Evolutionary conservation across 2,113 vertebrate species (phyloP).

Genomic region (Aviceda subcristata): DNA sequence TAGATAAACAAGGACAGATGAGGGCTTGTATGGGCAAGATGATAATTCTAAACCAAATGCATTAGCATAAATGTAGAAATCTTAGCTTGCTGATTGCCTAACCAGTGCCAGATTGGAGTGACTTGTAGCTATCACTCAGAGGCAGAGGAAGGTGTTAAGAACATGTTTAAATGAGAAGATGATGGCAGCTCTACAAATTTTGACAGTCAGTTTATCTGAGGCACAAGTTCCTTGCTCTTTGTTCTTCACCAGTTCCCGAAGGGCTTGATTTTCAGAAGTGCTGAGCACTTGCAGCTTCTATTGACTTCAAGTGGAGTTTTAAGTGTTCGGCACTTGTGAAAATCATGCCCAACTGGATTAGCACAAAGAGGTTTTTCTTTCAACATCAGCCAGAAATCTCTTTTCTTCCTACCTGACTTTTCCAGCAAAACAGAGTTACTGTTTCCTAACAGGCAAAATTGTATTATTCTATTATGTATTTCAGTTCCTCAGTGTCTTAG

Average conservation of each 20-base stretch:
- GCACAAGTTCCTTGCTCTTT: conserved; percentile 62
- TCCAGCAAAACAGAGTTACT: conserved; percentile 18
- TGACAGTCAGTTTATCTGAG: conserved; percentile 62
- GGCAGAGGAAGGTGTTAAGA: conserved; percentile 63
- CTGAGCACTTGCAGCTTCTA: conserved; percentile 60
- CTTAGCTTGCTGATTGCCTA: conserved; percentile 45
- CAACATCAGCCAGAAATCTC: conserved; percentile 15
- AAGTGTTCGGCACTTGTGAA: conserved; percentile 50
- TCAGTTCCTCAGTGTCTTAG: not conserved
- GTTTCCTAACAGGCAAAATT: conserved; percentile 1
- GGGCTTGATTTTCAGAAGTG: conserved; percentile 56
- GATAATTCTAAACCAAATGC: conserved; percentile 28
- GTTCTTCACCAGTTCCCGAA: conserved; percentile 45
- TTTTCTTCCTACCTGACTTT: conserved; percentile 34
- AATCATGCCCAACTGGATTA: conserved; percentile 60
- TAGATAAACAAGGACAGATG: not conserved
- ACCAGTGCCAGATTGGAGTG: conserved; percentile 60
- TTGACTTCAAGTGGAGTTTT: conserved; percentile 65
- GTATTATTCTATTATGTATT: not conserved
- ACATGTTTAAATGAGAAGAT: conserved; percentile 59
- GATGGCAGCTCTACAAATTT: conserved; percentile 63
- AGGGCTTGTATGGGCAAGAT: not conserved
- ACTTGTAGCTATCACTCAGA: conserved; percentile 66
- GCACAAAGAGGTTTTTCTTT: conserved; percentile 56
- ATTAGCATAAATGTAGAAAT: conserved; percentile 57